Conservation (phyloP, 2,113 vertebrate genomes). For the Mesitornis unicolor region DNA sequence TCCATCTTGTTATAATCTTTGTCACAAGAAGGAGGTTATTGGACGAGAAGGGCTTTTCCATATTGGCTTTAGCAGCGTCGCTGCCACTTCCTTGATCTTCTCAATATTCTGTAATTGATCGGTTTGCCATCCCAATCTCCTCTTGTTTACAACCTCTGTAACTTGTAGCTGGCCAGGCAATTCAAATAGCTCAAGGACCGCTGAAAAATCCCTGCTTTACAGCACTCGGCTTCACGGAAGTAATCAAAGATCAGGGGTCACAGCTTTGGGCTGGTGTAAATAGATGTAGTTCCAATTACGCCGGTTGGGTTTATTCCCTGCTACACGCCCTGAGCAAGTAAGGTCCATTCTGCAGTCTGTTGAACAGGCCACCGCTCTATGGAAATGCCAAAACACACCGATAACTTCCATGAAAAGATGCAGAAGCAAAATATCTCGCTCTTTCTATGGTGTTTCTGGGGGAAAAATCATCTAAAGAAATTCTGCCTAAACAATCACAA, state of each 20-base stretch:
- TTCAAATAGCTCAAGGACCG: background rate
- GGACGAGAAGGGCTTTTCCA: background rate
- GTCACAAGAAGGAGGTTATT: background rate
- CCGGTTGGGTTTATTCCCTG: background rate
- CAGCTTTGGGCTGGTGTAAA: background rate
- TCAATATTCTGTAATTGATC: slow-evolving; percentile 35
- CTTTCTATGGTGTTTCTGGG: background rate
- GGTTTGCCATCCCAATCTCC: background rate
- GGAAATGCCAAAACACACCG: background rate
- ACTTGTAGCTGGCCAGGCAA: background rate
- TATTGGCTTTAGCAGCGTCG: background rate
- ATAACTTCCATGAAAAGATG: background rate
- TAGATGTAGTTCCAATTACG: background rate
- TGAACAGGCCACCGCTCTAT: background rate
- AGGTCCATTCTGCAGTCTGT: background rate
- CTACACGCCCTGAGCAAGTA: background rate
- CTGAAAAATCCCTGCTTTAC: background rate
- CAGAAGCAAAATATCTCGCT: fast-evolving
- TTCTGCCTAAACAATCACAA: background rate
- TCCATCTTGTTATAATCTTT: slow-evolving; percentile 32
- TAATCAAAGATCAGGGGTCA: background rate
- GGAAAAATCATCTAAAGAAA: background rate
- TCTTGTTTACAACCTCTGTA: background rate
- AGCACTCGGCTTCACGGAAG: background rate
- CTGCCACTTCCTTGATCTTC: slow-evolving; percentile 8